Percentiles rank a stretch among this genome's conserved stretches.
Conservation (phyloP, 2,797 vertebrate genomes). For the Amblyraja radiata region DNA sequence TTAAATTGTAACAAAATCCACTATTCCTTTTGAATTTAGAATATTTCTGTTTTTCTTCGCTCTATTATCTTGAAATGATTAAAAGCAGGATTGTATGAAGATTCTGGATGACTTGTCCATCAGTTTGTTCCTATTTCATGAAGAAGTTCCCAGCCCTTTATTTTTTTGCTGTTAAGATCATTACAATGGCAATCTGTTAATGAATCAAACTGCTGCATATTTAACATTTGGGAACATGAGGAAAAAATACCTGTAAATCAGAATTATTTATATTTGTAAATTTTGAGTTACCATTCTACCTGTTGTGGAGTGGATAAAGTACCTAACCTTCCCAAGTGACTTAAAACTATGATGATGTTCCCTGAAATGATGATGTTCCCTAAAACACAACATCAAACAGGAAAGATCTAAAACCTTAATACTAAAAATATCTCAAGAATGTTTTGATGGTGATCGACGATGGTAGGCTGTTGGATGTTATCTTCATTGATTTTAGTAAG, state of each 20-base stretch:
- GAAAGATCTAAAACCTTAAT: conserved; percentile 11
- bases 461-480: no score
- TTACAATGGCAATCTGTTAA: neutral
- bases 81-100: neutral
- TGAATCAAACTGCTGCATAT: neutral
- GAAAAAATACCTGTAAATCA: neutral
- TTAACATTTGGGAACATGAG: neutral
- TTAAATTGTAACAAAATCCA: neutral
- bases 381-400: neutral
- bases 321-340: neutral
- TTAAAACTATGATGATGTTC: neutral
- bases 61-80: neutral
- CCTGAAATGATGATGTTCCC: neutral
- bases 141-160: neutral
- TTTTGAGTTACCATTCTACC: neutral
- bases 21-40: neutral
- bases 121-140: neutral
- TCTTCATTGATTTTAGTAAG: no score
- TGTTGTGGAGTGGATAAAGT: neutral
- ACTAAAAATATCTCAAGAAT: conserved; percentile 10
- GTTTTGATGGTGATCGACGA: no score
- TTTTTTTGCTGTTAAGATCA: neutral
- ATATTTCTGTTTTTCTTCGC: neutral
- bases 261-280: conserved; percentile 13
- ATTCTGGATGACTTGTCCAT: neutral